These are phyloP conservation scores for Nasonia vitripennis DNA, from an alignment of 1,140 invertebrate species.

Conservation along the genomic window DNA sequence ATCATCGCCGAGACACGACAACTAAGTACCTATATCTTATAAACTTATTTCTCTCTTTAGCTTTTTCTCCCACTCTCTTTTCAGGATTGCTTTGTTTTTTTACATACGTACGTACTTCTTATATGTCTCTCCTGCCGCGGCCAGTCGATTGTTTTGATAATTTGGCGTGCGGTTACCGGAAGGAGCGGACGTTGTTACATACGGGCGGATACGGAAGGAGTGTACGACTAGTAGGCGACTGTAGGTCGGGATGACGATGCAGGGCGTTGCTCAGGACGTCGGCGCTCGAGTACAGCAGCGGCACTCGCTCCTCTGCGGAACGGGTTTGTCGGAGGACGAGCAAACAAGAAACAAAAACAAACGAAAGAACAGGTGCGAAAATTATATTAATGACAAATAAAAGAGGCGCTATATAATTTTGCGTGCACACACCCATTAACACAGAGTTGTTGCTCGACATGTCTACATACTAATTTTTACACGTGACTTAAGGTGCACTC, in stretches of 20 bases:
- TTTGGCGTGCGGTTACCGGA: conserved; percentile 52
- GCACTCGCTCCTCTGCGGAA: conserved; percentile 72
- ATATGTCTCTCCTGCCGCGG: background rate
- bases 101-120: background rate
- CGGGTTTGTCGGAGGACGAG: conserved; percentile 16
- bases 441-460: background rate
- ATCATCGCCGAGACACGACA: background rate
- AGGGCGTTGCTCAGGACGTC: conserved; percentile 74
- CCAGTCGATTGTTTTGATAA: background rate
- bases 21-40: background rate
- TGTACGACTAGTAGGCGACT: conserved; percentile 57
- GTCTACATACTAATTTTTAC: background rate
- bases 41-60: background rate
- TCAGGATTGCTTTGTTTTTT: background rate
- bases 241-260: conserved; percentile 70
- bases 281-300: conserved; percentile 73
- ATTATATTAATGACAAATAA: conserved; percentile 54
- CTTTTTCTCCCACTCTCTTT: background rate
- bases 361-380: conserved; percentile 65
- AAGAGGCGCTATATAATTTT: background rate
- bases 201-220: conserved; percentile 66
- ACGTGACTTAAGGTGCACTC: background rate
- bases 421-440: background rate
- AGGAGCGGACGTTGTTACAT: conserved; percentile 67
- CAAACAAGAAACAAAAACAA: conserved; percentile 60